phyloP scores from a whole-genome alignment of 2,888 invertebrate genomes.

The Eupsilia transversa region DNA sequence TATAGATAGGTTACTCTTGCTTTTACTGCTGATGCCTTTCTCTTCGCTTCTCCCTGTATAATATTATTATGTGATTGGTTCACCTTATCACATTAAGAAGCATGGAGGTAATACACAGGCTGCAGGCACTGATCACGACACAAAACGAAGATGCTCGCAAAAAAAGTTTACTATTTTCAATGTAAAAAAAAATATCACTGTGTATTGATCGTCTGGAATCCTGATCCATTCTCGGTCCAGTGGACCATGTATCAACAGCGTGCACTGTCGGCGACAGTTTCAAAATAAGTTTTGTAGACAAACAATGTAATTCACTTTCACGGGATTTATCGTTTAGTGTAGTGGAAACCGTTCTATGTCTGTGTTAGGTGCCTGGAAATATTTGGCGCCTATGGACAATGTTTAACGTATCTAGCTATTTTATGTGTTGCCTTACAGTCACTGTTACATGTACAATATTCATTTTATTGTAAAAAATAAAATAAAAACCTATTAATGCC shows the following conservation, averaged over 20 bases:
- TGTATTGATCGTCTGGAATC: slow-evolving; percentile 26
- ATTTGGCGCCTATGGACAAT: slow-evolving; percentile 3
- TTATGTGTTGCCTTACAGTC: background rate
- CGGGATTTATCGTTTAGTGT: slow-evolving; percentile 69
- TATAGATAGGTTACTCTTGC: background rate
- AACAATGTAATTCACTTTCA: slow-evolving; percentile 73
- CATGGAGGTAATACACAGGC: background rate
- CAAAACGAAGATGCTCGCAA: background rate
- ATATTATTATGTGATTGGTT: background rate
- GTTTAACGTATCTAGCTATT: slow-evolving; percentile 1
- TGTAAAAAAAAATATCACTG: background rate
- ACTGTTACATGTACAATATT: background rate
- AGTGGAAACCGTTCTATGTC: slow-evolving; percentile 53
- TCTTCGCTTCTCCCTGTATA: background rate
- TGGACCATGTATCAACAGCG: slow-evolving; percentile 55
- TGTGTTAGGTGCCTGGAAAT: slow-evolving; percentile 57
- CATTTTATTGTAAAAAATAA: too few species aligned
- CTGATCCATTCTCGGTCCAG: slow-evolving; percentile 33
- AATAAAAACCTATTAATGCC: too few species aligned
- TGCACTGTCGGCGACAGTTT: slow-evolving; percentile 68
- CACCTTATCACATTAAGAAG: background rate
- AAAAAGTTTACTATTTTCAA: background rate
- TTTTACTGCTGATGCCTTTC: background rate
- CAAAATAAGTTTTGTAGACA: slow-evolving; percentile 71
- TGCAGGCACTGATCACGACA: too few species aligned